Base-by-base conservation (phyloP, 2,797 vertebrate species). In the Varecia variegata region DNA sequence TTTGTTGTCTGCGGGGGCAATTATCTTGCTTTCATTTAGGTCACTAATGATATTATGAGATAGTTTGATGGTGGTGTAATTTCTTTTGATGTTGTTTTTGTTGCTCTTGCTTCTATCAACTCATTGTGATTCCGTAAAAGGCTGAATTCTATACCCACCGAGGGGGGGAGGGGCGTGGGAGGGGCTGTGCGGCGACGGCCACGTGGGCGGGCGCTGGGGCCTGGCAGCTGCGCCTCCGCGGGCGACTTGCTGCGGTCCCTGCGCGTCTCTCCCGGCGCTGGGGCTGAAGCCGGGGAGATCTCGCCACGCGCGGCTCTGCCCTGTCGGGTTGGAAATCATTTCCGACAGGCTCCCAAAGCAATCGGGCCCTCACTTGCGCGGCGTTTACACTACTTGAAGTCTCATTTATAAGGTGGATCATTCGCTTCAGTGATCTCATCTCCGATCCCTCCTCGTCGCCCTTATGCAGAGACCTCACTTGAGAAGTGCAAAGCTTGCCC, bases 381-480 rank as follows among this genome's bases (percentile, higher is more conserved):
- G 97, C 95, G 97, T 98, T 98, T 98, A 97, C 95, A 88, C 90
- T 98, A 96, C 97, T 96, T 98, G 98, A 98, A 98, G 97, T 98
- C 98, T 98, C 98, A 98, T 98, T 98, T 98, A 93, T 98, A 98
- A 98, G 97, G 98, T 96, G 96, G 97, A 97, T 98, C 97, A 98
- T 97, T 96, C 11, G 94, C 97, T 98, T 97, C 97, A 87, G 92
- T 97, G 96, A 45, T 86, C 97, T 91, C 94, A 95, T 97, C 93
- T 95, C 98, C 93, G 96, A 96, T 97, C 88, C 93, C 93, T 97
- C 91, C 88, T 82, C 89, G 95, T 95, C 71, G 88, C 20, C 81
- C 58, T 30, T 47, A 15, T 0, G 38, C 7, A 25, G 27, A 93
- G 71, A 67, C 30, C 35, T 92, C 82, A 21, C 54, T 45, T 83